Conservation (phyloP, 2,797 vertebrate genomes). For the Picus viridis region DNA sequence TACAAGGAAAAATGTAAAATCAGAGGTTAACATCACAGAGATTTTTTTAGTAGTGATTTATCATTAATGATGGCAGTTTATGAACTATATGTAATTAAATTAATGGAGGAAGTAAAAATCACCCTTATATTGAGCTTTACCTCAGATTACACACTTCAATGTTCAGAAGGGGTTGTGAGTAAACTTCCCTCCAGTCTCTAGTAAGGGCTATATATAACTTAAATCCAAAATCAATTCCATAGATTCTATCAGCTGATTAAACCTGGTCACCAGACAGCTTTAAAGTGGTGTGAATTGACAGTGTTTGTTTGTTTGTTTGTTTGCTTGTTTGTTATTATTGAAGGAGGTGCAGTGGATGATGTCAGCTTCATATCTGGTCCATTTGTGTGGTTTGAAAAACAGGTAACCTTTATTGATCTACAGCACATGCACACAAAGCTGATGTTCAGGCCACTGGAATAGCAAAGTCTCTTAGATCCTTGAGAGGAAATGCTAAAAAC, state of each 20-base stretch:
- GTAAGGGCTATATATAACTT: not conserved
- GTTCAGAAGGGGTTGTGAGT: not conserved
- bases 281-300: not conserved
- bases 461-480: not conserved
- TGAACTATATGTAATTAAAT: conserved; percentile 39
- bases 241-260: not conserved
- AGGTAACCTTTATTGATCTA: not conserved
- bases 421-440: not conserved
- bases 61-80: conserved; percentile 21
- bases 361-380: not conserved
- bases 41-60: conserved; percentile 21
- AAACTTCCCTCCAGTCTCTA: not conserved
- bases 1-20: conserved; percentile 32
- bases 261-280: not conserved
- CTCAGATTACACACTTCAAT: not conserved
- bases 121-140: not conserved
- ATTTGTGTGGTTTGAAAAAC: not conserved
- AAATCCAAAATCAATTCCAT: not conserved
- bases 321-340: not conserved
- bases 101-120: conserved; percentile 31
- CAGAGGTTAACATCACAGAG: conserved; percentile 40
- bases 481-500: not conserved
- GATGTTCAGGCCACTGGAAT: not conserved
- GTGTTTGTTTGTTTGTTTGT: not conserved
- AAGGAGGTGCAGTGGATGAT: not conserved